Conservation (phyloP, 2,888 invertebrate species). For the Harpagoxenus sublaevis region DNA sequence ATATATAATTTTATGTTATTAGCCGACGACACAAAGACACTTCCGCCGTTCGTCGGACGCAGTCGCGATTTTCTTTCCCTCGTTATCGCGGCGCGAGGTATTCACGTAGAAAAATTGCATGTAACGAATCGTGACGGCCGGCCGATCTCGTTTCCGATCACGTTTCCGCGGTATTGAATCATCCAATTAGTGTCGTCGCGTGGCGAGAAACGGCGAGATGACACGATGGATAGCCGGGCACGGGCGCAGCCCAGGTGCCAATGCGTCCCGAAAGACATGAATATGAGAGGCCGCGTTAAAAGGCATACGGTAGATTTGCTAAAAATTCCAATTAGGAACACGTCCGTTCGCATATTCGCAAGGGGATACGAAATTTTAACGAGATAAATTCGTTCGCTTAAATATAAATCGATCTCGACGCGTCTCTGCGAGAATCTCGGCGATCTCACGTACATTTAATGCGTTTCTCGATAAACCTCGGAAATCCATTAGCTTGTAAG, state of each 20-base stretch:
- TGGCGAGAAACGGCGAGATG: slow-evolving; percentile 70
- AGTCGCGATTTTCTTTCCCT: slow-evolving; percentile 61
- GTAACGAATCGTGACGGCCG: slow-evolving; percentile 76
- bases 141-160: slow-evolving; percentile 81
- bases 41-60: slow-evolving; percentile 58
- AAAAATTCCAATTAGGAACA: slow-evolving; percentile 40
- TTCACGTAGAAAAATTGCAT: slow-evolving; percentile 75
- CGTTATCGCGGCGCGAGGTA: slow-evolving; percentile 64
- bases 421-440: not conserved
- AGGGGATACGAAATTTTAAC: slow-evolving; percentile 14
- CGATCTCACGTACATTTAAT: not conserved
- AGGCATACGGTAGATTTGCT: slow-evolving; percentile 41
- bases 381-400: slow-evolving; percentile 8
- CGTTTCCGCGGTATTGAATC: slow-evolving; percentile 83
- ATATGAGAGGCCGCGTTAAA: slow-evolving; percentile 21
- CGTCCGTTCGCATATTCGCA: not conserved
- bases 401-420: slow-evolving; percentile 17
- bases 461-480: slow-evolving; percentile 22
- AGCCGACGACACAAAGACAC: slow-evolving; percentile 56
- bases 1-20: slow-evolving; percentile 63
- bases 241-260: slow-evolving; percentile 58
- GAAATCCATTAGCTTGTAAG: slow-evolving; percentile 6
- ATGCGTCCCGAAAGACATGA: slow-evolving; percentile 64
- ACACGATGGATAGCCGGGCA: slow-evolving; percentile 63
- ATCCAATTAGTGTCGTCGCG: slow-evolving; percentile 79